Percentiles rank a stretch among this genome's conserved stretches.
Evolutionary conservation across 2,113 vertebrate genomes (phyloP).

Genomic region (Mesitornis unicolor): DNA sequence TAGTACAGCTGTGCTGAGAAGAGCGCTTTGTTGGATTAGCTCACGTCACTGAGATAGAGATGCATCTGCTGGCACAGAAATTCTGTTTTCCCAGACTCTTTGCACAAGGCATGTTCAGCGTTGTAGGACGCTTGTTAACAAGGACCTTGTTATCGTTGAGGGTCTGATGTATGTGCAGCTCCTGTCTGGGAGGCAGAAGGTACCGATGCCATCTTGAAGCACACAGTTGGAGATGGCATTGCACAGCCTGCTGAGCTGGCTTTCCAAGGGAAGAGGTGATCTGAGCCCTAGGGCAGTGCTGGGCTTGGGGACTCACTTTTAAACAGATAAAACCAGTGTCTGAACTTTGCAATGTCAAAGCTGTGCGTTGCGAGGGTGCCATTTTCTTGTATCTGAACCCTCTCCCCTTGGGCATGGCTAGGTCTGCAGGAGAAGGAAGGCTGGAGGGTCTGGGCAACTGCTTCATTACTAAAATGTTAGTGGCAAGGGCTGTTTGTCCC

Average conservation of each 20-base stretch:
- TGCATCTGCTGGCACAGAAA: neutral
- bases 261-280: neutral
- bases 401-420: accelerated
- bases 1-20: neutral
- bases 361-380: neutral
- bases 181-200: neutral
- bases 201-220: neutral
- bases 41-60: accelerated
- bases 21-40: neutral
- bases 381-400: neutral
- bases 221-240: accelerated
- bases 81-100: neutral
- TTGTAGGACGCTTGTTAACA: too few species aligned
- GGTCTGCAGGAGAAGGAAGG: neutral
- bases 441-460: neutral
- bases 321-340: neutral
- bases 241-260: neutral
- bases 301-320: neutral
- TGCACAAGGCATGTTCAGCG: neutral
- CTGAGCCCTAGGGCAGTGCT: neutral
- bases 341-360: neutral
- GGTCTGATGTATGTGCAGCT: neutral
- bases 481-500: neutral
- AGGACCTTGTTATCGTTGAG: accelerated
- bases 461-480: neutral